Conservation (phyloP, 2,113 vertebrate genomes). For the Mobula birostris region DNA sequence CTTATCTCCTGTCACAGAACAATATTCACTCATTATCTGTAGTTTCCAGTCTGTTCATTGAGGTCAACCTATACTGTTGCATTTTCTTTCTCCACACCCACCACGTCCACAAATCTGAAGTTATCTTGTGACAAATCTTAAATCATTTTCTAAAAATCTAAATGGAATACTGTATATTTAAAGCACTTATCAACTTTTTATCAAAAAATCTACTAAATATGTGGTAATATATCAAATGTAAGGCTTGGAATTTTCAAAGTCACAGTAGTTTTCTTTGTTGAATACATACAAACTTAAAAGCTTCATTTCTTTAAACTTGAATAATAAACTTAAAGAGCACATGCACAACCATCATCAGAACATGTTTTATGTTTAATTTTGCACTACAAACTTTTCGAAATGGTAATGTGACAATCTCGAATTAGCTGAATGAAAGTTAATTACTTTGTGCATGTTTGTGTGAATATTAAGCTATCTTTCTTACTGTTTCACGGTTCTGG, state of each 20-base stretch:
- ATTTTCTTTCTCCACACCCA: neutral
- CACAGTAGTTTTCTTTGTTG: neutral
- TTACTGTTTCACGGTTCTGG: neutral
- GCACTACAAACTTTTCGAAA: neutral
- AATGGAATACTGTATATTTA: neutral
- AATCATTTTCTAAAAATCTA: neutral
- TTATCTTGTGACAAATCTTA: neutral
- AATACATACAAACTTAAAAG: neutral
- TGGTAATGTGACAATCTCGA: neutral
- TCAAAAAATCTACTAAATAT: neutral
- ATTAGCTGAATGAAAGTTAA: neutral
- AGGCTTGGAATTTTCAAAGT: neutral
- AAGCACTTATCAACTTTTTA: neutral
- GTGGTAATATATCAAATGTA: neutral
- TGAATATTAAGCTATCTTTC: neutral
- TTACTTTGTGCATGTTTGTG: neutral
- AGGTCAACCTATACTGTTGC: neutral
- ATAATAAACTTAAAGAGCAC: neutral
- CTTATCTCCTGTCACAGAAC: neutral
- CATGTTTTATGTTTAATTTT: neutral
- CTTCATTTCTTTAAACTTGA: neutral
- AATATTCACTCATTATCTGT: neutral
- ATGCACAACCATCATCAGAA: neutral
- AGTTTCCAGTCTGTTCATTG: neutral
- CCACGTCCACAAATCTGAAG: neutral